phyloP scores from a whole-genome alignment of 2,113 vertebrate species.

The Protobothrops mucrosquamatus region DNA sequence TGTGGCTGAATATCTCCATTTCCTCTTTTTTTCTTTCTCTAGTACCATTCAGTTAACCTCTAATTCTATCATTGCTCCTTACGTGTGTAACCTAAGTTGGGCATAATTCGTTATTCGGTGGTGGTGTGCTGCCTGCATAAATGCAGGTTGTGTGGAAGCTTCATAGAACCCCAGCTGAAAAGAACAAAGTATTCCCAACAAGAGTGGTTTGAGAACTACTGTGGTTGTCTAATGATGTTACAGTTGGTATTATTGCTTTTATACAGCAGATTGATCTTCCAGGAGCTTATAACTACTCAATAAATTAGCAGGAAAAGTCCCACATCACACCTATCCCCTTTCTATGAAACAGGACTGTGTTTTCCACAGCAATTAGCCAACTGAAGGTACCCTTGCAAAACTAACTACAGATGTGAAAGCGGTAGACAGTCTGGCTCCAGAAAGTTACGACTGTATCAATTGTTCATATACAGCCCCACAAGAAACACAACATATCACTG shows the following conservation, averaged over 20 bases:
- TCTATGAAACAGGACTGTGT: conserved; percentile 21
- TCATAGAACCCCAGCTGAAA: not conserved
- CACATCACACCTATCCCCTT: conserved; percentile 21
- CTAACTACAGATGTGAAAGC: not conserved
- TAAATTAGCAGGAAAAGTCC: conserved; percentile 19
- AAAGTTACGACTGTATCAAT: conserved; percentile 43
- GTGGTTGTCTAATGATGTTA: not conserved
- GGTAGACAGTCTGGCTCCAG: conserved; percentile 63
- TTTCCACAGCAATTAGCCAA: conserved; percentile 16
- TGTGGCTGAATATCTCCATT: not conserved
- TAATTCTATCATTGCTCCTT: not conserved
- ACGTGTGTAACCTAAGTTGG: not conserved
- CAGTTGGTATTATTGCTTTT: conserved; percentile 20
- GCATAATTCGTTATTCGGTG: not conserved
- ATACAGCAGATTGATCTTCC: conserved; percentile 22
- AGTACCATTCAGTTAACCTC: not conserved
- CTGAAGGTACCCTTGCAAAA: conserved; percentile 25
- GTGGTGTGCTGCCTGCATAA: not conserved
- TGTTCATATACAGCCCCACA: conserved; percentile 32
- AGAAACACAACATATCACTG: conserved; percentile 10
- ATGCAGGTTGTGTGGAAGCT: not conserved
- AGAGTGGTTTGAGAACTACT: not conserved
- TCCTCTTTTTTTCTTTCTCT: not conserved
- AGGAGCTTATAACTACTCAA: conserved; percentile 14
- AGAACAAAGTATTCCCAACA: conserved; percentile 14